These are phyloP conservation scores for Acanthochromis polyacanthus DNA, from an alignment of 2,113 vertebrate genomes.

Conservation along the genomic window DNA sequence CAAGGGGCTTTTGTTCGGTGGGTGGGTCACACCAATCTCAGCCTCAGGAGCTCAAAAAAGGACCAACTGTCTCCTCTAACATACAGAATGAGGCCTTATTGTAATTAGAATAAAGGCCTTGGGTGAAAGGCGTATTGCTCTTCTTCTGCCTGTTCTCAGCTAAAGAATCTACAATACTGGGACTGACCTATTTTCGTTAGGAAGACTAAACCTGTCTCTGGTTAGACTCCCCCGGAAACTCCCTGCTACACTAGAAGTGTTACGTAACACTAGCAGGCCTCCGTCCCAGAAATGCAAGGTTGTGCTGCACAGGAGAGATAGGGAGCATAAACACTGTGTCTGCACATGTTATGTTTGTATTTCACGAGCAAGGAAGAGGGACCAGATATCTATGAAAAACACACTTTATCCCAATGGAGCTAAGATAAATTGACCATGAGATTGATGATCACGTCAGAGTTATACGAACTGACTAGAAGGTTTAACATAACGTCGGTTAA, in stretches of 20 bases:
- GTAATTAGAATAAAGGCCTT: constrained; percentile 36
- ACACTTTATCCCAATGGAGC: too few species aligned
- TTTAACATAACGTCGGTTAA: too few species aligned
- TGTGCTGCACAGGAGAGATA: background rate
- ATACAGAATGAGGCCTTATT: constrained; percentile 8
- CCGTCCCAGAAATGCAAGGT: constrained; percentile 14
- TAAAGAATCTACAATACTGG: constrained; percentile 31
- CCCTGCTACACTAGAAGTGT: constrained; percentile 37
- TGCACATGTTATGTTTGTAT: background rate
- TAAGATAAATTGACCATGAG: too few species aligned
- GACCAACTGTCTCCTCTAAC: constrained; percentile 21
- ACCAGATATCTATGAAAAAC: background rate
- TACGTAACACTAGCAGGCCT: constrained; percentile 40
- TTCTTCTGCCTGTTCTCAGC: constrained; percentile 18
- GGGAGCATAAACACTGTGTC: constrained; percentile 15
- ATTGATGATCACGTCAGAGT: too few species aligned
- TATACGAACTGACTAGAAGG: too few species aligned
- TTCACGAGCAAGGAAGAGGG: background rate
- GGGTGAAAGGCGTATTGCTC: constrained; percentile 15
- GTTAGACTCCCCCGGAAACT: constrained; percentile 49
- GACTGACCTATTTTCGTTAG: constrained; percentile 47
- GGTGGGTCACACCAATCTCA: constrained; percentile 25
- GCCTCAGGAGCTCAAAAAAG: constrained; percentile 10
- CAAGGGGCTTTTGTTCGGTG: constrained; percentile 14
- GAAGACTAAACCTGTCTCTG: constrained; percentile 6